Base-by-base conservation (phyloP, 2,888 invertebrate genomes). In the Resseliella maxima region DNA sequence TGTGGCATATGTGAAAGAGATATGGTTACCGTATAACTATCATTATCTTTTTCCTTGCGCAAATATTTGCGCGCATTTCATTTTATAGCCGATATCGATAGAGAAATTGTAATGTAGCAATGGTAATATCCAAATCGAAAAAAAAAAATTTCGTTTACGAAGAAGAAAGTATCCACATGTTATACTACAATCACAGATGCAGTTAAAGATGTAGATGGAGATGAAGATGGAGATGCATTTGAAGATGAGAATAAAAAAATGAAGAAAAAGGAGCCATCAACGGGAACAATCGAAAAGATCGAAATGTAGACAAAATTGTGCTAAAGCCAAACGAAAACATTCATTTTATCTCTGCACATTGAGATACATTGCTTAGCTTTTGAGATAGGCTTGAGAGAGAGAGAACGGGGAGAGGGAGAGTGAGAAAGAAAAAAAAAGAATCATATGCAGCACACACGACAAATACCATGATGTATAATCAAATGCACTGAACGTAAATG, bases 91-190 rank as follows among this genome's bases (percentile, higher is more conserved):
- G 5, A 5, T 2, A 15, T 31, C 35, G 31, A 27, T 59, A 31
- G 72, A 72, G 72, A 72, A 72, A 72, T 72, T 72, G 72, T 18
- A 31, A 72, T 72, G 31, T n/a, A n/a, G 72, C 72, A 27, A 72
- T 72, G 12, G 31, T 35, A 72, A 31, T 35, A 5, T n/a, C 59
- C 8, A 8, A 59, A 24, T 15, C 24, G 50, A 50, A 10, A 50
- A 18, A 21, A 6, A 18, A 41, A 5, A 41, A 41, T 18, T 6
- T 3, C 10, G 2, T 3, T 18, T 6, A 18, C 27, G 27, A 31
- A 27, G 31, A 72, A 72, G 72, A 72, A 72, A 72, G 72, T 72
- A 72, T 31, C 72, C 72, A 72, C 72, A 72, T 72, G 72, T 18
- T 72, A 15, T 72, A 35, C 72, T 24, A 72, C 35, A 72, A 12